Conservation (phyloP, 2,797 vertebrate genomes). For the Agapornis canus region DNA sequence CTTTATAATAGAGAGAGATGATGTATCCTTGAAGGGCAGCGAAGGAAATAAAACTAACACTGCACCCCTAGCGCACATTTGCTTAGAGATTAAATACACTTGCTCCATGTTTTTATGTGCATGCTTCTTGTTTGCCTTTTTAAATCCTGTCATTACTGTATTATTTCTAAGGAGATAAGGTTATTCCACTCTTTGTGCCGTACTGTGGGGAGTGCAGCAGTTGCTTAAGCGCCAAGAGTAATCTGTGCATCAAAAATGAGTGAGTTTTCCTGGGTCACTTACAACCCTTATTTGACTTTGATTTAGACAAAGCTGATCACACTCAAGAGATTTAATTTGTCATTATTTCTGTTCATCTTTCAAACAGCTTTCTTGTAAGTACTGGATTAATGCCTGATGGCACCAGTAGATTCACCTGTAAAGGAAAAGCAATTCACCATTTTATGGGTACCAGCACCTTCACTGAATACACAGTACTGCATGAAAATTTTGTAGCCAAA, state of each 20-base stretch:
- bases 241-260: conserved; percentile 55
- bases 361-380: neutral
- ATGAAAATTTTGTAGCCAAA: conserved; percentile 75
- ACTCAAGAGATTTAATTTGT: neutral
- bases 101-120: neutral
- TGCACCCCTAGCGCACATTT: neutral
- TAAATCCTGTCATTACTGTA: neutral
- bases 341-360: conserved; percentile 8
- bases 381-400: conserved; percentile 68
- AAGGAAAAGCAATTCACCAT: conserved; percentile 75
- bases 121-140: neutral
- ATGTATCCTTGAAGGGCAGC: neutral
- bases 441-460: conserved; percentile 77
- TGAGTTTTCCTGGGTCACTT: conserved; percentile 50
- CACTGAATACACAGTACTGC: conserved; percentile 82
- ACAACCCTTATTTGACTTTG: neutral
- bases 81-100: neutral
- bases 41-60: neutral
- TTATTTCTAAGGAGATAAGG: conserved; percentile 78
- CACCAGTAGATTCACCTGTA: conserved; percentile 78
- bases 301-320: neutral
- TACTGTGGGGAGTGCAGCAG: conserved; percentile 73
- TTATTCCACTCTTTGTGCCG: conserved; percentile 76
- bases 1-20: neutral
- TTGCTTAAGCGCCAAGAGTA: conserved; percentile 64